Evolutionary conservation across 2,797 vertebrate species (phyloP).

Genomic region (Sebastes jordani): DNA sequence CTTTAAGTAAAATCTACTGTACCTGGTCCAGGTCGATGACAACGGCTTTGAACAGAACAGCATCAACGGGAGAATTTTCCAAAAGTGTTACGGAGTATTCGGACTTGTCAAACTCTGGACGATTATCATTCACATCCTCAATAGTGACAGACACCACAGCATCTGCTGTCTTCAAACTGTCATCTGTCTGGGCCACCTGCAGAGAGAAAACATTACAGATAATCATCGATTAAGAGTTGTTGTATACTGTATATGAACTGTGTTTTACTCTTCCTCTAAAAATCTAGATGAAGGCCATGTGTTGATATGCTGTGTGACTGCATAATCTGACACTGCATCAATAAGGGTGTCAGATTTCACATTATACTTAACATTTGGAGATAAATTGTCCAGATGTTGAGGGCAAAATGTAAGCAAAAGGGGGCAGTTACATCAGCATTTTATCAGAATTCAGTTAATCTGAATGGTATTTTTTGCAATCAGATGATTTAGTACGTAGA

Average conservation of each 20-base stretch:
- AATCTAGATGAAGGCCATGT: background rate
- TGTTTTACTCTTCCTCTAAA: background rate
- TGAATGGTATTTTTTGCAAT: background rate
- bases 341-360: background rate
- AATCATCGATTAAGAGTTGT: background rate
- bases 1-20: slow-evolving; percentile 28
- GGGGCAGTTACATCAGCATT: background rate
- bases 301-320: background rate
- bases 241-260: background rate
- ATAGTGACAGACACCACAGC: slow-evolving; percentile 76
- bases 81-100: slow-evolving; percentile 62
- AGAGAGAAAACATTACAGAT: background rate
- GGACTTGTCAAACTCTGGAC: slow-evolving; percentile 67
- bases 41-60: slow-evolving; percentile 67
- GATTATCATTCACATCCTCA: slow-evolving; percentile 80
- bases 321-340: background rate
- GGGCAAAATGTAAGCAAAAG: background rate
- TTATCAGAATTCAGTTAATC: background rate
- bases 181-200: slow-evolving; percentile 81
- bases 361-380: background rate
- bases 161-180: slow-evolving; percentile 72
- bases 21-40: slow-evolving; percentile 81
- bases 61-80: slow-evolving; percentile 78
- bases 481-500: background rate
- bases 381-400: background rate